These are phyloP conservation scores for Pelusios castaneus DNA, from an alignment of 2,113 vertebrate genomes.

Conservation along the genomic window DNA sequence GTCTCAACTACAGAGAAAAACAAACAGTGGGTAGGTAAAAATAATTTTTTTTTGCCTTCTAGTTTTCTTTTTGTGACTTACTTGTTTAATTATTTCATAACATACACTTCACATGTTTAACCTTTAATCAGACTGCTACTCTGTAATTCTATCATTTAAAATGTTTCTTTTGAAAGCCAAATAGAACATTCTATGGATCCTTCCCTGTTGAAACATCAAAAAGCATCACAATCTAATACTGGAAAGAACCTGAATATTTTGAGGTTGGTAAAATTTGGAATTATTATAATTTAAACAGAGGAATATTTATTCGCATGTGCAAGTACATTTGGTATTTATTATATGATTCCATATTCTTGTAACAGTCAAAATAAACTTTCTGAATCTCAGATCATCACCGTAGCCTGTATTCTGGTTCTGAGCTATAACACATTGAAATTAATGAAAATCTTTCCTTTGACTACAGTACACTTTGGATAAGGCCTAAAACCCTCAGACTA, in stretches of 20 bases:
- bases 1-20: slow-evolving; percentile 50
- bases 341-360: not conserved
- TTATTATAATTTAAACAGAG: not conserved
- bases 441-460: not conserved
- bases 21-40: slow-evolving; percentile 69
- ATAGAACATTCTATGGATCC: slow-evolving; percentile 37
- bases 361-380: slow-evolving; percentile 1
- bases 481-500: too few species aligned
- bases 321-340: not conserved
- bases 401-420: not conserved
- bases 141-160: slow-evolving; percentile 33
- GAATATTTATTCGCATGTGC: not conserved
- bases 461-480: not conserved
- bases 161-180: slow-evolving; percentile 67
- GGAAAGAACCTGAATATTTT: slow-evolving; percentile 58
- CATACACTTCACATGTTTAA: not conserved
- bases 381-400: not conserved
- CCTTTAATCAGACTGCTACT: slow-evolving; percentile 33
- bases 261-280: slow-evolving; percentile 65
- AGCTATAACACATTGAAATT: not conserved
- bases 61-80: not conserved
- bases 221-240: slow-evolving; percentile 30
- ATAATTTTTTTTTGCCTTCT: slow-evolving; percentile 2
- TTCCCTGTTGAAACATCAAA: slow-evolving; percentile 60
- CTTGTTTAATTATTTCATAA: not conserved